These are phyloP conservation scores for Calidris pugnax DNA, from an alignment of 2,113 vertebrate genomes.

Conservation along the genomic window DNA sequence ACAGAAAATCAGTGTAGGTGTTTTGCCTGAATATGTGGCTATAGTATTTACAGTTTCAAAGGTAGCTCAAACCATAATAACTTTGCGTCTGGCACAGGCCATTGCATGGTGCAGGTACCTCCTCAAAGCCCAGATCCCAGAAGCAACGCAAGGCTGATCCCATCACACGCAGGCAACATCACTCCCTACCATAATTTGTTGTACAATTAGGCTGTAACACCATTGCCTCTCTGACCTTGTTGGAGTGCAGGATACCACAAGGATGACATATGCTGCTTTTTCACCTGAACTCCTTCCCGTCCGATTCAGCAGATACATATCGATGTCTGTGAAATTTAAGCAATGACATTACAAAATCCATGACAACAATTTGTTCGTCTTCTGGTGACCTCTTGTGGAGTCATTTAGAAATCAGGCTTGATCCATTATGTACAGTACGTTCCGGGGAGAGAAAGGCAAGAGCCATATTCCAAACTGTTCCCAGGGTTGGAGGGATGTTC, in stretches of 20 bases:
- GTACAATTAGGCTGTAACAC: not conserved
- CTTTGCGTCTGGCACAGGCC: rapidly evolving
- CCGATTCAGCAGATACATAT: not conserved
- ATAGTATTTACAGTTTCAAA: not conserved
- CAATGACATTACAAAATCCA: not conserved
- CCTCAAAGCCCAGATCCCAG: not conserved
- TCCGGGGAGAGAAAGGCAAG: not conserved
- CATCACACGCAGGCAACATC: not conserved
- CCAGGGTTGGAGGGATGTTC: not conserved
- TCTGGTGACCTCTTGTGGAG: slow-evolving; percentile 63
- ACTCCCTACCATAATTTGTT: not conserved
- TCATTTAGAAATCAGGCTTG: slow-evolving; percentile 33
- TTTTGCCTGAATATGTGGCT: rapidly evolving
- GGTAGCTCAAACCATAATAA: not conserved
- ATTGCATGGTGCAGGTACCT: rapidly evolving
- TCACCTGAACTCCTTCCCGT: not conserved
- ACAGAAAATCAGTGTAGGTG: not conserved
- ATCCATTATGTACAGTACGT: rapidly evolving
- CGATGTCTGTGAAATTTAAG: not conserved
- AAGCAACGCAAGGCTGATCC: not conserved
- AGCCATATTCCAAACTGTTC: not conserved
- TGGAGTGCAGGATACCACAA: not conserved
- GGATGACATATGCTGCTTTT: not conserved
- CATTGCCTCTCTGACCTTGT: not conserved
- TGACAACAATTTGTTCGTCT: slow-evolving; percentile 16